Evolutionary conservation across 2,888 invertebrate species (phyloP), one percentile per base, ranked within the genome.

Genomic region (Rhaphigaster nebulosa): DNA sequence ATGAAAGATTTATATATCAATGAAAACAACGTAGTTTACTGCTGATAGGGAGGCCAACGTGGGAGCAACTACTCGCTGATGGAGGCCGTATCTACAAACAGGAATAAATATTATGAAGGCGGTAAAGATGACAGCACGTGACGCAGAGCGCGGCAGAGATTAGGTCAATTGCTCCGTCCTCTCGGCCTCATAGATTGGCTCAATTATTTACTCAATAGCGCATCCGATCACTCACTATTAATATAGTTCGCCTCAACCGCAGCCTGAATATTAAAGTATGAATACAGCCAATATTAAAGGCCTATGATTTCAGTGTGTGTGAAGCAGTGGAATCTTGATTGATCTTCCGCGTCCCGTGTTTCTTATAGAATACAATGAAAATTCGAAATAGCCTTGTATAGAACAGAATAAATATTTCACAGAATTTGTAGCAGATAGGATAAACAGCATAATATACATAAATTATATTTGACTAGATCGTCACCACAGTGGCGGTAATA

Each of bases 161-260:
- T 84, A 84, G 84, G 84, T 84, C 84, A 84, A 84, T 84, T 84
- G 84, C 84, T 84, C 84, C 84, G 84, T 84, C 84, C 84, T 84
- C 84, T 45, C 45, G n/a, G 84, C 84, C 45, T 0, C 84, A 84
- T 84, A 84, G 84, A 84, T 84, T 84, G 84, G n/a, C 45, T 84
- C 84, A 84, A 84, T 84, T 84, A 84, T 84, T 45, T n/a, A 84
- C 45, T 84, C 84, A 84, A 84, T 84, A 84, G 84, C 84, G 84
- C 84, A 45, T 84, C 84, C 84, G 84, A 84, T 84, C 84, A 84
- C 70, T 76, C 70, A 76, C 70, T 76, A 76, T 76, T 38, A 76
- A 76, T 76, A 76, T 76, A 38, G 70, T 76, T 76, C 70, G 70
- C 70, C 70, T 38, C 34, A 29, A 65, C 29, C 15, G 29, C 29